These are phyloP conservation scores for Paramormyrops hopkinsi DNA, from an alignment of 2,797 vertebrate genomes.

Conservation along the genomic window DNA sequence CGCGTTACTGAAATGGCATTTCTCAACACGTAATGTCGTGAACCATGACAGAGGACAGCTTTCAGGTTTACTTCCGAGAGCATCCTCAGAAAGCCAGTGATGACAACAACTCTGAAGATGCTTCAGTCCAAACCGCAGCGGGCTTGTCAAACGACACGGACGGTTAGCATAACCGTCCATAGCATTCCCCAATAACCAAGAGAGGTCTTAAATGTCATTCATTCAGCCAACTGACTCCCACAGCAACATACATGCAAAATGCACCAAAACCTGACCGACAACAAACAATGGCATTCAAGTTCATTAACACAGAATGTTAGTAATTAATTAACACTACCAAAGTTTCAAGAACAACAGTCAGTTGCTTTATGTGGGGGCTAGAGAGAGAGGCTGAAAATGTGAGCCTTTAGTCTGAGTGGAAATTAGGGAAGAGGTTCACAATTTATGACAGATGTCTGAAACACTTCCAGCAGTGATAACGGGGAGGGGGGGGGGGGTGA, in stretches of 20 bases:
- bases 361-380: neutral
- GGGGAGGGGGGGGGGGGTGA: neutral
- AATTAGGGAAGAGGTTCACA: neutral
- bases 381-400: neutral
- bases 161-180: neutral
- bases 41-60: neutral
- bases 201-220: neutral
- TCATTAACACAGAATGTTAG: neutral
- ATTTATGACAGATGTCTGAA: slow-evolving; percentile 9
- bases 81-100: neutral
- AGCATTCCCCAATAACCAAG: neutral
- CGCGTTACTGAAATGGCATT: neutral
- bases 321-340: neutral
- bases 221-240: neutral
- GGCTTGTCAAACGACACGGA: neutral
- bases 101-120: neutral
- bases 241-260: neutral
- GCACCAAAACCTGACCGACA: neutral
- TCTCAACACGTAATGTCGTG: neutral
- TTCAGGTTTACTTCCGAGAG: neutral
- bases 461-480: neutral
- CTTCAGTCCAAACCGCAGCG: neutral
- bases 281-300: neutral
- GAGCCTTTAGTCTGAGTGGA: neutral
- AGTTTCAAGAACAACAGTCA: neutral